Evolutionary conservation across 2,113 vertebrate species (phyloP), one percentile per base, ranked within the genome.

Genomic region (Psittacula cyanocephala): DNA sequence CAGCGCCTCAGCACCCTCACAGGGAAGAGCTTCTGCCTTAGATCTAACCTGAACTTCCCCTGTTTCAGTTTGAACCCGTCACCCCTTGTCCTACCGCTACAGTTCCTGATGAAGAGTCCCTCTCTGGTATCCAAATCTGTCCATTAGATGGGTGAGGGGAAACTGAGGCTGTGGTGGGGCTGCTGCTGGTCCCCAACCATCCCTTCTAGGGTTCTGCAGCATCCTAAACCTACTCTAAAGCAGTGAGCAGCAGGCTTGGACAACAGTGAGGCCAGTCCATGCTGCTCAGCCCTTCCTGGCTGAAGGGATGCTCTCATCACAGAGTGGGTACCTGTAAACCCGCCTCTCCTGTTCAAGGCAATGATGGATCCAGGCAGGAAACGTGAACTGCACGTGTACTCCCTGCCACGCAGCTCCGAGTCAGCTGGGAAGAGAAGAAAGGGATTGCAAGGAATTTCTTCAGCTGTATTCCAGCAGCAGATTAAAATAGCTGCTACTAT

Each of bases 401-500:
- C 67, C 49, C 75, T n/a, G 60, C 47, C 84, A 46, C 0, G 0
- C 4, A 2, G 44, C 50, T 81, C 59, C 6, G 13, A 11, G 44
- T 44, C 80, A 55, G 60, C 63, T 50, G 72, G 43, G 52, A 67
- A 27, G 22, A 76, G 59, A 28, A 63, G 39, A 10, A 46, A 70
- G 67, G 64, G 52, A 68, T 28, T 12, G 60, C 35, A 18, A 72
- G 78, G 92, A 88, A 89, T 89, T 88, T 82, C 86, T 88, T 72
- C 93, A 81, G 52, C 68, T 82, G 50, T 92, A 29, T 82, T 96
- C 50, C 89, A 91, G 72, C 43, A 88, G 75, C 9, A 1, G 90
- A 89, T 97, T 92, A 85, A 85, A 97, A 89, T 97, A 95, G 93
- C 91, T 75, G 95, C 91, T 94, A 33, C 95, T 96, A 86, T 96